Evolutionary conservation across 2,113 vertebrate genomes (phyloP).

Genomic region (Choloepus hoffmanni): DNA sequence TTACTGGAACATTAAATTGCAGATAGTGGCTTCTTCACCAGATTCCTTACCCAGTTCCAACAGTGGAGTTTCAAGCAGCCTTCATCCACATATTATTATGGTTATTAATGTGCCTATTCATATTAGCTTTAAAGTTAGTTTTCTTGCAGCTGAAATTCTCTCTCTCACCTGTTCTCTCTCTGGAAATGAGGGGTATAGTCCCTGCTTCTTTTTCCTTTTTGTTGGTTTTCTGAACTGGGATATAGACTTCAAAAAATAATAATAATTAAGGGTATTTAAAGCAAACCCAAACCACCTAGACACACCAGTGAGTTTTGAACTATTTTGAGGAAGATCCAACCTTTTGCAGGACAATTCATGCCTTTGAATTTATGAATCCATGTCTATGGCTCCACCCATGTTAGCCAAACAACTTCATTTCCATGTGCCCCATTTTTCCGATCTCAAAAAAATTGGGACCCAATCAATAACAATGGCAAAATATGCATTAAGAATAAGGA

Average conservation of each 20-base stretch:
- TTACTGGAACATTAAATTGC: conserved; percentile 69
- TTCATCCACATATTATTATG: conserved; percentile 33
- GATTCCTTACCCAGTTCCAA: background rate
- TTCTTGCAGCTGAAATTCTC: background rate
- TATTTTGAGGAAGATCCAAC: background rate
- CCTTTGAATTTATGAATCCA: background rate
- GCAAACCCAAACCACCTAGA: background rate
- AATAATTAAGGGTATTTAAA: conserved; percentile 3
- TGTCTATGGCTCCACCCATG: background rate
- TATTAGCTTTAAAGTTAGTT: background rate
- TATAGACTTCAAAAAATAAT: background rate
- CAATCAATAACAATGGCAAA: background rate
- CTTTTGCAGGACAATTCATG: conserved; percentile 14
- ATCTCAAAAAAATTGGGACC: background rate
- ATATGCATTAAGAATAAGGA: background rate
- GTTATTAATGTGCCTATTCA: background rate
- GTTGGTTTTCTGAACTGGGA: conserved; percentile 2
- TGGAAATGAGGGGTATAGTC: background rate
- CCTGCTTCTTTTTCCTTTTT: background rate
- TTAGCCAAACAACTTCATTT: background rate
- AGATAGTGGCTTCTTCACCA: conserved; percentile 61
- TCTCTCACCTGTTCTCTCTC: conserved; percentile 41
- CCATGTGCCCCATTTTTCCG: background rate
- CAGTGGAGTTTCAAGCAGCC: background rate
- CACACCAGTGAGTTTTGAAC: background rate